Conservation (phyloP, 2,888 invertebrate species). For the Euproctis similis region DNA sequence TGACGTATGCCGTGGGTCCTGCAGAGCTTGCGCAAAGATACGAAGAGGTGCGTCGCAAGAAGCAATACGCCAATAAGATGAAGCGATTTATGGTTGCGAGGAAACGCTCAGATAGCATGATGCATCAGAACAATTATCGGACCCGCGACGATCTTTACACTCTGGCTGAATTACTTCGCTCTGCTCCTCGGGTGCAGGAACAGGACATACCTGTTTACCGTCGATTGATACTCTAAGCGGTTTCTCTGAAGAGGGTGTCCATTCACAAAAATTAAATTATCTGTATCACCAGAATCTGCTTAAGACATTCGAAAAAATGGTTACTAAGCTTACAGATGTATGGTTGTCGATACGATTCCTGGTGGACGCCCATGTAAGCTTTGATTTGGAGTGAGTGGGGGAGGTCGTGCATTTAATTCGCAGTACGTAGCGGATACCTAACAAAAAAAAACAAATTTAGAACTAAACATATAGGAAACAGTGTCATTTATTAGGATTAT, state of each 20-base stretch:
- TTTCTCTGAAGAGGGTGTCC: slow-evolving; percentile 30
- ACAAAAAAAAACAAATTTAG: too few relatives aligned
- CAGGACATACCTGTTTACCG: slow-evolving; percentile 77
- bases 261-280: slow-evolving; percentile 22
- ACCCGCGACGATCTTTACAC: slow-evolving; percentile 77
- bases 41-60: slow-evolving; percentile 66
- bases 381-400: slow-evolving; percentile 44
- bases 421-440: slow-evolving; percentile 59
- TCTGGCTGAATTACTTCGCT: slow-evolving; percentile 73
- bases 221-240: slow-evolving; percentile 75
- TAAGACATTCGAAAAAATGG: slow-evolving; percentile 9
- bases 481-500: too few relatives aligned
- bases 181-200: slow-evolving; percentile 69
- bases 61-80: slow-evolving; percentile 65
- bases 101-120: slow-evolving; percentile 64
- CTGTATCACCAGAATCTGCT: slow-evolving; percentile 14
- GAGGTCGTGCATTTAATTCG: slow-evolving; percentile 65
- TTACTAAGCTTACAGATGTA: too few relatives aligned
- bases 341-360: slow-evolving; percentile 19
- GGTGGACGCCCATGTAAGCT: slow-evolving; percentile 33
- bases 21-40: slow-evolving; percentile 61
- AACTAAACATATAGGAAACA: too few relatives aligned
- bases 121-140: slow-evolving; percentile 60
- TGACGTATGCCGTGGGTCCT: slow-evolving; percentile 58
- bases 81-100: slow-evolving; percentile 80